phyloP scores from a whole-genome alignment of 2,888 invertebrate species.

The Muschampia plurimacula region DNA sequence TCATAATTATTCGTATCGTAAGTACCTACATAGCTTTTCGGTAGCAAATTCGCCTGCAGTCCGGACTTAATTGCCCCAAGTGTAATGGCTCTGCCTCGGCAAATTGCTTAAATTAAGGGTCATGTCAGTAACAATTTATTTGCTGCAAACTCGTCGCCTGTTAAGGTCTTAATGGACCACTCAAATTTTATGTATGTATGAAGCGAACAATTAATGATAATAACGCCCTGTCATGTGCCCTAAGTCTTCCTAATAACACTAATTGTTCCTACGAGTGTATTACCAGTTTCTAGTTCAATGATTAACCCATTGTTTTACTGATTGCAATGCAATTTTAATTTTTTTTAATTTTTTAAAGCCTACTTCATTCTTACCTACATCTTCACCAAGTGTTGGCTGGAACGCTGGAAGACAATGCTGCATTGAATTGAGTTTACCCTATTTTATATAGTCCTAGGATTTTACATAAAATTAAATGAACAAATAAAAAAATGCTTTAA shows the following conservation, averaged over 20 bases:
- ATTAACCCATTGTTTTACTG: too few species aligned
- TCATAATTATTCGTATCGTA: conserved; percentile 3
- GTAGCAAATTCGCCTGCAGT: conserved; percentile 10
- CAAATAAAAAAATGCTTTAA: too few species aligned
- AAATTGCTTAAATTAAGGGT: conserved; percentile 71
- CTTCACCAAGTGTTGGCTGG: too few species aligned
- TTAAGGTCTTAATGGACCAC: conserved; percentile 14
- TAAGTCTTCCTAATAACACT: not conserved
- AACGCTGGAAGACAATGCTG: too few species aligned
- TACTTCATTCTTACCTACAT: too few species aligned
- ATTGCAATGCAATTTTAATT: too few species aligned
- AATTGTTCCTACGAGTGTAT: not conserved
- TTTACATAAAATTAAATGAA: too few species aligned
- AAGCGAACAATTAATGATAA: conserved; percentile 19
- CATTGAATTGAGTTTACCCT: too few species aligned
- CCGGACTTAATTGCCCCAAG: conserved; percentile 7
- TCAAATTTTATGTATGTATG: conserved; percentile 11
- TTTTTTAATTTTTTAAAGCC: too few species aligned
- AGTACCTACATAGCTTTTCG: not conserved
- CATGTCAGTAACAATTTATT: conserved; percentile 63
- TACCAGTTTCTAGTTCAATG: not conserved
- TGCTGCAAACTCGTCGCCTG: conserved; percentile 43
- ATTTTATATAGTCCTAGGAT: too few species aligned
- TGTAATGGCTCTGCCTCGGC: conserved; percentile 51
- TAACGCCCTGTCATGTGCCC: not conserved